phyloP scores from a whole-genome alignment of 2,113 vertebrate species.

The Dinomys branickii region DNA sequence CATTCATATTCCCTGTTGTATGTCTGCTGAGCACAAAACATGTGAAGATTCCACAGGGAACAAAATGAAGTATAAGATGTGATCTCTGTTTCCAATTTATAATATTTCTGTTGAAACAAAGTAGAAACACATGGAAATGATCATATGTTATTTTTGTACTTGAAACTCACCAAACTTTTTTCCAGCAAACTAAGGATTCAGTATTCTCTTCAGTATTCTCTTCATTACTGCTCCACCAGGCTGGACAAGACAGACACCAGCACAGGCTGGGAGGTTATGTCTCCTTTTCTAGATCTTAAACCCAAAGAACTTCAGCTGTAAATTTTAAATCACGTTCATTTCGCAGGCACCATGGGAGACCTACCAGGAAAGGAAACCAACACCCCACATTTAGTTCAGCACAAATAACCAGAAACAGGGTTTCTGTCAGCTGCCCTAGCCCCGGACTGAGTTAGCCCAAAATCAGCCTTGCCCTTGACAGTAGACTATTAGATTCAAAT shows the following conservation, averaged over 20 bases:
- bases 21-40: neutral
- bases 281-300: neutral
- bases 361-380: neutral
- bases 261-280: neutral
- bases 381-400: too few species aligned
- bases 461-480: neutral
- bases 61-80: neutral
- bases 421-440: neutral
- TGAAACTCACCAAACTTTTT: constrained; percentile 13
- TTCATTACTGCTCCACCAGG: neutral
- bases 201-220: neutral
- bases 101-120: neutral
- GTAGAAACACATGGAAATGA: neutral
- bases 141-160: neutral
- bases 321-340: neutral
- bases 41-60: neutral
- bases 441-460: neutral
- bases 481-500: neutral
- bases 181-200: neutral
- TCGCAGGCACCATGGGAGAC: neutral
- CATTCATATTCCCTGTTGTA: neutral
- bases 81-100: neutral
- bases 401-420: neutral
- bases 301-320: neutral
- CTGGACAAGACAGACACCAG: neutral